Evolutionary conservation across 1,140 invertebrate species (phyloP).

Genomic region (Papilio helenus): DNA sequence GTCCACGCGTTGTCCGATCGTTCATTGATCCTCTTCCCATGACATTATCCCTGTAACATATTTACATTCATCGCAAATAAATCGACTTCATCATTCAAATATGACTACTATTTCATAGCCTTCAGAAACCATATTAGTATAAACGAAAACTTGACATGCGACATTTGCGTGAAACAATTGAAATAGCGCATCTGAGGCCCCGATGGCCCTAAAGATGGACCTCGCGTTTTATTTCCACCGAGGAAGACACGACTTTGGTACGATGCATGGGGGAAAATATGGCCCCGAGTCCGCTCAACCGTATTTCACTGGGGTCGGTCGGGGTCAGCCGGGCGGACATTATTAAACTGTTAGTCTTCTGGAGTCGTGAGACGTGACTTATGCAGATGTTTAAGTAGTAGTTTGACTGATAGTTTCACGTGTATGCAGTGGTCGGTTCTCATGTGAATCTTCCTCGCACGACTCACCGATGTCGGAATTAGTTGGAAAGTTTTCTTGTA

Average conservation of each 20-base stretch:
- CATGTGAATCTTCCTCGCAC: conserved; percentile 75
- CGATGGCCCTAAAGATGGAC: conserved; percentile 80
- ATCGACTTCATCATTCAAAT: background rate
- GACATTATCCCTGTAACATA: conserved; percentile 73
- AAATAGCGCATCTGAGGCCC: conserved; percentile 79
- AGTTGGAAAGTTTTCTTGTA: conserved; percentile 72
- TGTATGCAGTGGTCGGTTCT: conserved; percentile 75
- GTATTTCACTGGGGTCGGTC: conserved; percentile 76
- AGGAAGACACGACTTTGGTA: conserved; percentile 79
- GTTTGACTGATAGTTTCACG: conserved; percentile 79
- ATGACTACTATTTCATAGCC: conserved; percentile 23
- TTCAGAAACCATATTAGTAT: background rate
- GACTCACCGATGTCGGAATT: conserved; percentile 69
- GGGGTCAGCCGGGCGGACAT: conserved; percentile 75
- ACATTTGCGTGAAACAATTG: conserved; percentile 48
- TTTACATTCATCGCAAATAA: conserved; percentile 54
- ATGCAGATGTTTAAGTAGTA: conserved; percentile 80
- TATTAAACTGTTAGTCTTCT: conserved; percentile 80
- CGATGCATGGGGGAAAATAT: conserved; percentile 80
- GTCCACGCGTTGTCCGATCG: conserved; percentile 77
- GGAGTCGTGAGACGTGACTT: conserved; percentile 79
- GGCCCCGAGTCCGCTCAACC: conserved; percentile 74
- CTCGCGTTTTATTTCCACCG: conserved; percentile 81
- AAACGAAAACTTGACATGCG: conserved; percentile 37
- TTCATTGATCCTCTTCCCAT: conserved; percentile 81